A percentile compares a stretch with the other conserved stretches of the same genome.
These are phyloP conservation scores for Hippocampus comes DNA, from an alignment of 2,113 vertebrate genomes.

Conservation along the genomic window DNA sequence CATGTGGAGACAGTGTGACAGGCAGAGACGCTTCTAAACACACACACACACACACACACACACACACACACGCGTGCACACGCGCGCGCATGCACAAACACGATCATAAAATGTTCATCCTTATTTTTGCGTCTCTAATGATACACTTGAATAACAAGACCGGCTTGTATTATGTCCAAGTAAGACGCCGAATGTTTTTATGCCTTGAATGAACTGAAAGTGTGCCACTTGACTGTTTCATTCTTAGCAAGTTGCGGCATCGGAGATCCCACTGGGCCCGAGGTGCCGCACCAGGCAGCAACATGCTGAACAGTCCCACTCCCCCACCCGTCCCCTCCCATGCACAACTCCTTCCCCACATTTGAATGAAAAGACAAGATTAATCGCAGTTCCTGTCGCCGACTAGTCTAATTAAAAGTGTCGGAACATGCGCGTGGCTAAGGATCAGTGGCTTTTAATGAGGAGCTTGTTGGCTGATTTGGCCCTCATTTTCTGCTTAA, in stretches of 20 bases:
- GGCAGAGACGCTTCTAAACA: slow-evolving; percentile 69
- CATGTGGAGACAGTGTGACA: slow-evolving; percentile 72
- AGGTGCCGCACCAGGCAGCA: slow-evolving; percentile 29
- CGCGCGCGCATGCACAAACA: not conserved
- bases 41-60: slow-evolving; percentile 46
- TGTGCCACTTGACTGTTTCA: slow-evolving; percentile 22
- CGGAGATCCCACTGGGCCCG: slow-evolving; percentile 44
- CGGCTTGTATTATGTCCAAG: slow-evolving; percentile 9
- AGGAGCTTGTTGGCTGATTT: slow-evolving; percentile 90
- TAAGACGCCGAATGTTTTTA: not conserved
- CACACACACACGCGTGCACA: slow-evolving; percentile 14
- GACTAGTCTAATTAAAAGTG: slow-evolving; percentile 88
- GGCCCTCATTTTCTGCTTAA: slow-evolving; percentile 93
- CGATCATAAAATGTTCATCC: slow-evolving; percentile 36
- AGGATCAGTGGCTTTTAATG: slow-evolving; percentile 92
- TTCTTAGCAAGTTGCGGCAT: slow-evolving; percentile 38
- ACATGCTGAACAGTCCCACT: slow-evolving; percentile 37
- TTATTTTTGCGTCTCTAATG: slow-evolving; percentile 15
- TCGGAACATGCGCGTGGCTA: slow-evolving; percentile 81
- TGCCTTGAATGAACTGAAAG: slow-evolving; percentile 23
- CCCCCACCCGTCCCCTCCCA: not conserved
- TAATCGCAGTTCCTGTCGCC: slow-evolving; percentile 86
- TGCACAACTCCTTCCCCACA: not conserved
- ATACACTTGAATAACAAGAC: slow-evolving; percentile 11
- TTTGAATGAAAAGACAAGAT: slow-evolving; percentile 84